Base-by-base conservation (phyloP, 2,888 invertebrate genomes). In the Dorcus parallelipipedus region DNA sequence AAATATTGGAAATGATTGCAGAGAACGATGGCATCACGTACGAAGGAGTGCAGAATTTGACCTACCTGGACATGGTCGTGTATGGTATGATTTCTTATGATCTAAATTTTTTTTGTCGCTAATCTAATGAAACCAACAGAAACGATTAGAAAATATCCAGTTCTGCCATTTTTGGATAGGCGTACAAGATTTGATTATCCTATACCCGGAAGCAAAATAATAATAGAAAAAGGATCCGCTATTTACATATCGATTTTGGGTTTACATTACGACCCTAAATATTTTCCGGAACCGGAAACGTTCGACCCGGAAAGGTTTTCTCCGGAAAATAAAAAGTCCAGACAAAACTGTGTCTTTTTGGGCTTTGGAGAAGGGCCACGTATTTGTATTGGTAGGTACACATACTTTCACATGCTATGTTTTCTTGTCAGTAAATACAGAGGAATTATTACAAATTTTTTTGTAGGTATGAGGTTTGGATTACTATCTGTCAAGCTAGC, bases 141-240 rank as follows among this genome's bases (percentile, higher is more conserved):
- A 54, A 51, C 58, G 6, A 26, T 54, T 51, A 50, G 54, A 10
- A 58, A 58, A 47, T 58, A 58, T 38, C 58, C 58, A 20, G 38
- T 54, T 40, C 10, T 58, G 9, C 54, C 58, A 33, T 51, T 54
- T 40, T n/a, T 58, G 14, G 38, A 41, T 14, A 42, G 54, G 20
- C 26, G 33, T 17, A 39, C 43, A 38, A 40, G 7, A 7, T 38
- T 38, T 9, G 51, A 54, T 38, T 58, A 58, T 38, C 26, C 49
- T 23, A 26, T 58, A 33, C 54, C 58, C 7, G 45, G 54, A 9
- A 54, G 43, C 4, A 40, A 58, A 40, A 20, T 48, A 20, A 54
- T 38, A 2, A 43, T 58, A 50, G 47, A 54, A 3, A 43, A 49
- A 10, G 54, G 47, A 10, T 53, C 58, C 5, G 9, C 23, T 6